phyloP scores from a whole-genome alignment of 1,140 invertebrate species.

The Bombus superbus region DNA sequence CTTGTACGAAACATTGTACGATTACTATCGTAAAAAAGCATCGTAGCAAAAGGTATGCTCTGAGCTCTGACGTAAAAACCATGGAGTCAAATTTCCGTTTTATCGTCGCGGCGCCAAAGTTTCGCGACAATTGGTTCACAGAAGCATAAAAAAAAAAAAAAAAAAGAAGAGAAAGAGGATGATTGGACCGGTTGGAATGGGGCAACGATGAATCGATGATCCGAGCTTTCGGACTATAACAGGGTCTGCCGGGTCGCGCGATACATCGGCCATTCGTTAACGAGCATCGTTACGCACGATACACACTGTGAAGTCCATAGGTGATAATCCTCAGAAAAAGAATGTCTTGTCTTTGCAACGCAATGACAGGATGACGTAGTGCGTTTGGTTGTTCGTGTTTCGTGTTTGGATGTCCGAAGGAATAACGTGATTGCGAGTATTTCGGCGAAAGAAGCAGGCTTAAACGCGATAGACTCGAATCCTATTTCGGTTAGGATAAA shows the following conservation, averaged over 20 bases:
- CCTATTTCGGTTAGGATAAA: too few relatives aligned
- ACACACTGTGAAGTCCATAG: neutral
- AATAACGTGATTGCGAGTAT: neutral
- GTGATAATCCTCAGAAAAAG: neutral
- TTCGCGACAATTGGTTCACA: neutral
- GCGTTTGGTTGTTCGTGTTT: neutral
- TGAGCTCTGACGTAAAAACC: neutral
- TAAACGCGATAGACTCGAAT: too few relatives aligned
- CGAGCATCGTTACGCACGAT: neutral
- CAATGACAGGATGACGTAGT: too few relatives aligned
- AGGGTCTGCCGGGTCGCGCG: too few relatives aligned
- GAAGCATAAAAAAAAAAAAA: neutral
- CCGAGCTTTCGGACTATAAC: too few relatives aligned
- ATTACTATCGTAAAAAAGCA: slow-evolving; percentile 42
- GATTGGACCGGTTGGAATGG: neutral
- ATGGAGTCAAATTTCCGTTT: neutral
- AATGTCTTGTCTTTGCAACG: neutral
- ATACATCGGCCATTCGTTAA: neutral
- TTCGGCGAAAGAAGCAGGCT: too few relatives aligned
- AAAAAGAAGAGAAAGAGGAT: neutral
- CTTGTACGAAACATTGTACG: slow-evolving; percentile 4
- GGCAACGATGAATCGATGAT: neutral
- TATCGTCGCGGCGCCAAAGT: neutral
- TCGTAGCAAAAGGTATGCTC: neutral
- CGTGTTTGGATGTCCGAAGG: neutral